These are phyloP conservation scores for Percopsis transmontana DNA, from an alignment of 2,113 vertebrate species.

Conservation along the genomic window DNA sequence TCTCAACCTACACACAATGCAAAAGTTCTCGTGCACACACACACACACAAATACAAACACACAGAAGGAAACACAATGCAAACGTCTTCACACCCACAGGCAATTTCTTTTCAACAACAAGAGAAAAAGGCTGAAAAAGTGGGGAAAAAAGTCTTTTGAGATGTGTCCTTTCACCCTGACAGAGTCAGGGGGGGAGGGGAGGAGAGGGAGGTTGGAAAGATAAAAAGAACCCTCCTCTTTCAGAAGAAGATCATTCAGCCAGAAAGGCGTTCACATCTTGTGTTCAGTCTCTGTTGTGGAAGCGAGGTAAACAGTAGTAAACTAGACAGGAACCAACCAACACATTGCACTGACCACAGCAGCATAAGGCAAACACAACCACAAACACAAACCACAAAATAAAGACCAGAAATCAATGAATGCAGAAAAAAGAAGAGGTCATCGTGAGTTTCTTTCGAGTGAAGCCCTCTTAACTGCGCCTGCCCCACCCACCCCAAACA, in stretches of 20 bases:
- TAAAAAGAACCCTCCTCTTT: constrained; percentile 69
- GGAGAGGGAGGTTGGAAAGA: constrained; percentile 2
- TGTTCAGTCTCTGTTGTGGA: neutral
- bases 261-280: constrained; percentile 66
- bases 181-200: constrained; percentile 8
- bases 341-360: no score
- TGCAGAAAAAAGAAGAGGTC: no score
- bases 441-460: no score
- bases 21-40: neutral
- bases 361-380: no score
- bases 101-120: constrained; percentile 43
- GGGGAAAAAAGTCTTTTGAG: constrained; percentile 42
- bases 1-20: neutral
- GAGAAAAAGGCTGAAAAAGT: constrained; percentile 47
- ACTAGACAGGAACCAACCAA: no score
- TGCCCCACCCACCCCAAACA: no score
- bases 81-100: constrained; percentile 47
- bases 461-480: no score
- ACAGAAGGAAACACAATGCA: constrained; percentile 17
- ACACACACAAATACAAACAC: neutral
- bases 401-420: no score
- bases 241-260: constrained; percentile 81
- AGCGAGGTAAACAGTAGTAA: constrained; percentile 53
- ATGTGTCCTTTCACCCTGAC: constrained; percentile 53
- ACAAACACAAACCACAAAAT: no score